Percentiles rank a stretch among this genome's conserved stretches.
These are phyloP conservation scores for Hypselothyrea guttata DNA, from an alignment of 2,888 invertebrate species.

Conservation along the genomic window DNA sequence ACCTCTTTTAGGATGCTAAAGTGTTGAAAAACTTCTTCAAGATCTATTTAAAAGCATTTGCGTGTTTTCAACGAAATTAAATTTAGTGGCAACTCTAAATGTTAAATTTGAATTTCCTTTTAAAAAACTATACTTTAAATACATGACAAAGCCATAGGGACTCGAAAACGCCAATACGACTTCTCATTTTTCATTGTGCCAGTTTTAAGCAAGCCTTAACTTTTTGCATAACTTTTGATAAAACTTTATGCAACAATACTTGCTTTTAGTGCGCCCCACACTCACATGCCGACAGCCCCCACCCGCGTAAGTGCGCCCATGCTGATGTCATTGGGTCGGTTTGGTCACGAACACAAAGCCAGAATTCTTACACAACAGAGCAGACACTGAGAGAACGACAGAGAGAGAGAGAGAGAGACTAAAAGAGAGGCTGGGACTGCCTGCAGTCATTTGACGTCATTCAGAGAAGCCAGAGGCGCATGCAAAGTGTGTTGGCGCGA, in stretches of 20 bases:
- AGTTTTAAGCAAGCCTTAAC: constrained; percentile 1
- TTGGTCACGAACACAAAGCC: constrained; percentile 14
- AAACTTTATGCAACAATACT: constrained; percentile 10
- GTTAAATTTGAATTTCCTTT: too few relatives aligned
- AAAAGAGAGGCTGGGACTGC: constrained; percentile 1
- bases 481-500: constrained; percentile 18
- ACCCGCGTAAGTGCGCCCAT: not conserved
- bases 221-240: constrained; percentile 8
- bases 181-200: not conserved
- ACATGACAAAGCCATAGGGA: constrained; percentile 10
- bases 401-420: not conserved
- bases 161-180: not conserved
- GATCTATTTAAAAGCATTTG: too few relatives aligned
- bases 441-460: too few relatives aligned
- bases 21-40: too few relatives aligned
- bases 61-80: too few relatives aligned
- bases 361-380: constrained; percentile 21
- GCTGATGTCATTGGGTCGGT: constrained; percentile 61
- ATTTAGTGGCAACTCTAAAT: too few relatives aligned
- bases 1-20: too few relatives aligned
- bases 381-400: constrained; percentile 11
- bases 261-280: constrained; percentile 1
- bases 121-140: constrained; percentile 1
- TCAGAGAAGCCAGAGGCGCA: too few relatives aligned
- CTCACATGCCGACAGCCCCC: not conserved